A percentile compares a stretch with the other conserved stretches of the same genome.
These are phyloP conservation scores for Zaprionus nigranus DNA, from an alignment of 1,140 invertebrate genomes.

Conservation along the genomic window DNA sequence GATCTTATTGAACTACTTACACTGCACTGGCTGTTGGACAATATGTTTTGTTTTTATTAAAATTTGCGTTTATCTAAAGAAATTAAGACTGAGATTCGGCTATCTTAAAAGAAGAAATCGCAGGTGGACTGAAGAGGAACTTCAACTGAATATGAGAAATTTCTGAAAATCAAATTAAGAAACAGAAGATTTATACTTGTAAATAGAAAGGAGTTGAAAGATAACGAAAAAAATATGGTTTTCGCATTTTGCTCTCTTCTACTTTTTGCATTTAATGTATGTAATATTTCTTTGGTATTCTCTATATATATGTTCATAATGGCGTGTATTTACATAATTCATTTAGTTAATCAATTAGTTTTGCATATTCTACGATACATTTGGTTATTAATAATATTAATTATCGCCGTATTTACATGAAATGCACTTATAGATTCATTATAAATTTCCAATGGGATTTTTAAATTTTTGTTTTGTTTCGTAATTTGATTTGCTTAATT, in stretches of 20 bases:
- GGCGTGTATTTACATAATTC: slow-evolving; percentile 47
- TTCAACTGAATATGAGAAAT: background rate
- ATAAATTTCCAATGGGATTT: slow-evolving; percentile 23
- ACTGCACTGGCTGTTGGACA: slow-evolving; percentile 35
- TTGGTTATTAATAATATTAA: slow-evolving; percentile 21
- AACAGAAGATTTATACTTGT: no score
- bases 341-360: slow-evolving; percentile 32
- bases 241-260: background rate
- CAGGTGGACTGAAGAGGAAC: background rate
- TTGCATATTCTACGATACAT: slow-evolving; percentile 25
- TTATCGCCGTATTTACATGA: slow-evolving; percentile 38
- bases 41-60: slow-evolving; percentile 29
- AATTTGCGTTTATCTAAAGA: slow-evolving; percentile 4
- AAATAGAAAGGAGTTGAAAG: background rate
- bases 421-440: slow-evolving; percentile 36
- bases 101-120: background rate
- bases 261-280: background rate
- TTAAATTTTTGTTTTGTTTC: slow-evolving; percentile 13
- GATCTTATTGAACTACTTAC: slow-evolving; percentile 37
- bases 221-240: background rate
- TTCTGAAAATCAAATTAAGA: background rate
- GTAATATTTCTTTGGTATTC: slow-evolving; percentile 2
- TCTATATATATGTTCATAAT: background rate
- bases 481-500: slow-evolving; percentile 38
- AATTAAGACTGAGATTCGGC: slow-evolving; percentile 1